phyloP scores from a whole-genome alignment of 1,140 invertebrate species.

The Ridgeia piscesae region DNA sequence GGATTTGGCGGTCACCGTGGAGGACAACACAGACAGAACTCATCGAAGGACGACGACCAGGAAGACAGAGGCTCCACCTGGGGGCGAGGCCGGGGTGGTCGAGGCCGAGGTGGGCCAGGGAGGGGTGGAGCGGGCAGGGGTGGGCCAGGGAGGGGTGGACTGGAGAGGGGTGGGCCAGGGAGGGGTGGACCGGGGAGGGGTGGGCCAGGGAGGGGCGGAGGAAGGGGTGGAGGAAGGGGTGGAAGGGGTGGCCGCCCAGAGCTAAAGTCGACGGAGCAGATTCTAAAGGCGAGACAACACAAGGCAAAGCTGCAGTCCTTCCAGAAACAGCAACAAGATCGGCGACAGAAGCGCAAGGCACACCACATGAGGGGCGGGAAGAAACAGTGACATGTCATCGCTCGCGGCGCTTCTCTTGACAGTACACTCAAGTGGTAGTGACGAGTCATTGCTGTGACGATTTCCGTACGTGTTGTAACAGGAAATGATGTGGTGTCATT shows the following conservation, averaged over 20 bases:
- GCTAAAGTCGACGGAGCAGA: constrained; percentile 8
- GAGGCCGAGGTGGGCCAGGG: no score
- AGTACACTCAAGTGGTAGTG: neutral
- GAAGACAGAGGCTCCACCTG: neutral
- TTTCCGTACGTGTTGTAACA: neutral
- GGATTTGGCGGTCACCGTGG: neutral
- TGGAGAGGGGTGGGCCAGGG: neutral
- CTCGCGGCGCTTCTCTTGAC: neutral
- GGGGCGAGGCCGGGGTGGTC: no score
- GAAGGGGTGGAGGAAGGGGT: neutral
- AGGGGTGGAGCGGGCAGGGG: no score
- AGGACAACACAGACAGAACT: neutral
- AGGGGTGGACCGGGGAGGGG: constrained; percentile 60
- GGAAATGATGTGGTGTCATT: neutral
- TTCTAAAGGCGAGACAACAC: neutral
- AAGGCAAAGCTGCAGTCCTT: neutral
- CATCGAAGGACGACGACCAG: neutral
- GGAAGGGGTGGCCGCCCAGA: neutral
- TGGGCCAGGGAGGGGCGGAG: constrained; percentile 75
- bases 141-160: no score
- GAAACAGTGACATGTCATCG: neutral
- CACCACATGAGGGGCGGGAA: neutral
- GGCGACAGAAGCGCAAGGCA: neutral
- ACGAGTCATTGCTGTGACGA: neutral
- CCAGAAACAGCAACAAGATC: neutral